Conservation (phyloP, 2,113 vertebrate genomes). For the Ginglymostoma cirratum region DNA sequence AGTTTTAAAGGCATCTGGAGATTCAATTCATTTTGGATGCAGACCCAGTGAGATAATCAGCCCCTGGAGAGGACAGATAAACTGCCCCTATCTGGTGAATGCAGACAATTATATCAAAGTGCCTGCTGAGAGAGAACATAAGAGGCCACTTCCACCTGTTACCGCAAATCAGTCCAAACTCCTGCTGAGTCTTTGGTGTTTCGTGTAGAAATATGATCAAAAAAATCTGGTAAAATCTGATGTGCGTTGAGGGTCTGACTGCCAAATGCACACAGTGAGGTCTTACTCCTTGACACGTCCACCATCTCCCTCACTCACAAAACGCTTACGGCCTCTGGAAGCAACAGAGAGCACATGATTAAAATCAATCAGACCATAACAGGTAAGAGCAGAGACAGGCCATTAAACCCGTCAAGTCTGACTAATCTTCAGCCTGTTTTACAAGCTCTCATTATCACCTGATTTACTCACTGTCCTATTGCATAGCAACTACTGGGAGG, state of each 20-base stretch:
- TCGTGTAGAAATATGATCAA: neutral
- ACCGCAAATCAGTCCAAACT: neutral
- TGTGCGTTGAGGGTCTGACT: neutral
- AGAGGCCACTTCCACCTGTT: neutral
- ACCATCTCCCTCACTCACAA: slow-evolving; percentile 76
- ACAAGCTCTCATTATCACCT: too few species aligned
- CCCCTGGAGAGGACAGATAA: neutral
- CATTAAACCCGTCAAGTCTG: too few species aligned
- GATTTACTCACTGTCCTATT: too few species aligned
- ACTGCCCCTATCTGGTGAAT: neutral
- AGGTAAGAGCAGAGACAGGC: too few species aligned
- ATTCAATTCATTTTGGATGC: neutral
- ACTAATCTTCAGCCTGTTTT: too few species aligned
- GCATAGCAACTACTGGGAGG: too few species aligned
- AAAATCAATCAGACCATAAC: neutral
- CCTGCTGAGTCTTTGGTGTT: neutral
- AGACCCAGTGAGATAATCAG: neutral
- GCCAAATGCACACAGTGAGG: neutral
- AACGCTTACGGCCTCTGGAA: slow-evolving; percentile 74
- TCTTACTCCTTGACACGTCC: slow-evolving; percentile 64
- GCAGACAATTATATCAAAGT: neutral
- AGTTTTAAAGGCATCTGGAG: neutral
- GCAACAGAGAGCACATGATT: neutral
- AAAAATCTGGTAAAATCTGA: neutral
- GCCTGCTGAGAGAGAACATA: neutral